Evolutionary conservation across 2,797 vertebrate genomes (phyloP).

Genomic region (Dicrostonyx torquatus): DNA sequence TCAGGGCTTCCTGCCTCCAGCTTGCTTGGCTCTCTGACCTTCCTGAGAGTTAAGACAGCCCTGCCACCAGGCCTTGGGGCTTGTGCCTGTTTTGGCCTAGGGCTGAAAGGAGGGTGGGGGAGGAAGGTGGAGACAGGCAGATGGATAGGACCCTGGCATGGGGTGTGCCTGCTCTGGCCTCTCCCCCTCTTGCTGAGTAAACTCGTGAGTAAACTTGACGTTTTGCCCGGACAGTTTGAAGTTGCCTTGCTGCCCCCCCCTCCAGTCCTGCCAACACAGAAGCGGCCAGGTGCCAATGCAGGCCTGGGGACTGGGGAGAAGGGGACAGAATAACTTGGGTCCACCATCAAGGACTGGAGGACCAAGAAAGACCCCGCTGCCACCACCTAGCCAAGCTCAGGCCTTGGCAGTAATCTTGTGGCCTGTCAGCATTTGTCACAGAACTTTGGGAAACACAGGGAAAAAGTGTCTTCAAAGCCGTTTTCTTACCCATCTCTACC

Average conservation of each 20-base stretch:
- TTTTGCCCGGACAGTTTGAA: conserved; percentile 84
- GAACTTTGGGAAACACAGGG: conserved; percentile 25
- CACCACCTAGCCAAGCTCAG: neutral
- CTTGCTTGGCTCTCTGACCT: conserved; percentile 36
- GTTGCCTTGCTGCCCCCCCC: conserved; percentile 72
- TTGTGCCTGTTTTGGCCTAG: conserved; percentile 67
- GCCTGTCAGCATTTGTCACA: conserved; percentile 43
- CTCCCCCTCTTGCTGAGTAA: conserved; percentile 83
- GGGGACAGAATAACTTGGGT: conserved; percentile 8
- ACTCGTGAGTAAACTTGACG: conserved; percentile 84
- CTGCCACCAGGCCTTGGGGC: conserved; percentile 64
- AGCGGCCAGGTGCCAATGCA: conserved; percentile 68
- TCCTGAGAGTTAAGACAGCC: conserved; percentile 33
- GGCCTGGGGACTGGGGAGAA: conserved; percentile 63
- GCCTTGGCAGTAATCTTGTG: conserved; percentile 32
- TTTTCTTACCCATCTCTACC: neutral
- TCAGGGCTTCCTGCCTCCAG: conserved; percentile 57
- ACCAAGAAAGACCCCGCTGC: neutral
- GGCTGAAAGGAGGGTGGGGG: conserved; percentile 64
- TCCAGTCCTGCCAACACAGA: conserved; percentile 72
- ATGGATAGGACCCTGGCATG: conserved; percentile 83
- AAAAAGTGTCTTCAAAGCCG: neutral
- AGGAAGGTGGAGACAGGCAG: conserved; percentile 75
- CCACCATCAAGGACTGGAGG: neutral
- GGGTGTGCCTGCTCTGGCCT: conserved; percentile 81